Evolutionary conservation across 1,140 invertebrate species (phyloP).

Genomic region (Ylistrum balloti): DNA sequence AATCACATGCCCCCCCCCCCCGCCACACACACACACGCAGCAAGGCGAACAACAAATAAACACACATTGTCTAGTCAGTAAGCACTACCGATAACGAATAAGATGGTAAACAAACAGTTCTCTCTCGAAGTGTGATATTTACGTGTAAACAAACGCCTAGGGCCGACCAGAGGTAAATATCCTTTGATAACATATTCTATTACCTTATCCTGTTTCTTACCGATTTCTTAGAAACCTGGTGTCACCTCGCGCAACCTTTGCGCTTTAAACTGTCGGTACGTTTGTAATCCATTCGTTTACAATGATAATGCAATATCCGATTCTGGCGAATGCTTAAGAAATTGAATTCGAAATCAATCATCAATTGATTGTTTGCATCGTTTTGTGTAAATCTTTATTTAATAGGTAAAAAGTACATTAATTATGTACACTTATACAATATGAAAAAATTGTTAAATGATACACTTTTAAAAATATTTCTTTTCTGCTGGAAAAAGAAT

Average conservation of each 20-base stretch:
- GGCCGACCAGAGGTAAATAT: not conserved
- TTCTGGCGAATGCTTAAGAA: no score
- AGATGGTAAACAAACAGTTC: not conserved
- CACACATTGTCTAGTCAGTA: not conserved
- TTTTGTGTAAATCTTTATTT: no score
- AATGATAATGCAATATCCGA: no score
- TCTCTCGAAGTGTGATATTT: not conserved
- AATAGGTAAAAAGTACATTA: no score
- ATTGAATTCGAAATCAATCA: no score
- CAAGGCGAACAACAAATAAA: constrained; percentile 11
- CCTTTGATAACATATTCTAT: not conserved
- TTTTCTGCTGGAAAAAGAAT: no score
- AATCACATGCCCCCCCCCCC: not conserved
- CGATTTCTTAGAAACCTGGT: not conserved
- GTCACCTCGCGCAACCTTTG: not conserved
- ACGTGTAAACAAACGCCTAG: not conserved
- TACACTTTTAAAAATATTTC: no score
- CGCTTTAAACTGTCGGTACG: not conserved
- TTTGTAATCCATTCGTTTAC: no score
- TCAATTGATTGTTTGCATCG: no score
- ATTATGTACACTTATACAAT: no score
- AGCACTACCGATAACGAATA: not conserved
- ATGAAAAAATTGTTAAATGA: no score
- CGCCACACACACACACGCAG: no score
- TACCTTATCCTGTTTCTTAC: not conserved